Evolutionary conservation across 2,888 invertebrate species (phyloP).

Genomic region (Argyra leucocephala): DNA sequence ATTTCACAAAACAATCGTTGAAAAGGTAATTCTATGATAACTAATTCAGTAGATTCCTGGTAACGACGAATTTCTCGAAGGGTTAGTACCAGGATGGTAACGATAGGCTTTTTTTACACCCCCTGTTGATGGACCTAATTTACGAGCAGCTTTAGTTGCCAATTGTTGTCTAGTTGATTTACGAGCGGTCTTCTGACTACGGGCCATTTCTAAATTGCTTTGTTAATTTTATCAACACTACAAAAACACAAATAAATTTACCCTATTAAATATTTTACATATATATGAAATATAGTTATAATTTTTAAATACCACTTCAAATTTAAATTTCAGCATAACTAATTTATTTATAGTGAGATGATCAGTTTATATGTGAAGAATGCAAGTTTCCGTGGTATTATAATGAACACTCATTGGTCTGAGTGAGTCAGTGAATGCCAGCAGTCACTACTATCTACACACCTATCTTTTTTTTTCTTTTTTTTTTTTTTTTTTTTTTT

Average conservation of each 20-base stretch:
- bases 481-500: no score
- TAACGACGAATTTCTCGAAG: conserved; percentile 95
- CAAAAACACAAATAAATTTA: neutral
- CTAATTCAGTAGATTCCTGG: conserved; percentile 90
- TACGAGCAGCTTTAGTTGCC: conserved; percentile 90
- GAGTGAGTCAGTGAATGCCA: no score
- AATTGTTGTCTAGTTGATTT: conserved; percentile 90
- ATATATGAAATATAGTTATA: no score
- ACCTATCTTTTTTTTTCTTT: no score
- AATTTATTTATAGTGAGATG: no score
- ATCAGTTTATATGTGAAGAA: no score
- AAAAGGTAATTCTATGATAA: conserved; percentile 92
- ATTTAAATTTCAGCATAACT: no score
- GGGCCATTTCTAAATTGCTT: conserved; percentile 61
- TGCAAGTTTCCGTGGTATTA: no score
- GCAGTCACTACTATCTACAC: no score
- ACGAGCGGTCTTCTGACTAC: conserved; percentile 96
- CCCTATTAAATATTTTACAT: no score
- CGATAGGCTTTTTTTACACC: conserved; percentile 96
- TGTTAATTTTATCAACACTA: neutral
- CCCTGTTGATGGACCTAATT: conserved; percentile 88
- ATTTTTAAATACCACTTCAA: no score
- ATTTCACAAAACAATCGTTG: conserved; percentile 94
- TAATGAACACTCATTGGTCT: no score
- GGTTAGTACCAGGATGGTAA: conserved; percentile 93